Base-by-base conservation (phyloP, 2,797 vertebrate species). In the Halcyon smyrnensis region DNA sequence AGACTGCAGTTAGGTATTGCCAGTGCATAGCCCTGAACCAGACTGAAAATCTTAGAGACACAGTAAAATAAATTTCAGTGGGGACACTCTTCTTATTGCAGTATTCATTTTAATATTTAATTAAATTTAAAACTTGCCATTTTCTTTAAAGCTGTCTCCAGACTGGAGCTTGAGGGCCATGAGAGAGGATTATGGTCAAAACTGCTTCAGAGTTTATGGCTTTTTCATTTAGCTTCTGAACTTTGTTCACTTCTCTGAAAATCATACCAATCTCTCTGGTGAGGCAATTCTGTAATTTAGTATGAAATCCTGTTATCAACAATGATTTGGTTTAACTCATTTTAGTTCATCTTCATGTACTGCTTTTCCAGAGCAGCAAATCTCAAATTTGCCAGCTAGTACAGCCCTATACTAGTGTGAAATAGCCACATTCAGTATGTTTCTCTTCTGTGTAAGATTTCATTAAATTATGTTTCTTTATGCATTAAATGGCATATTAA, bases 241-340 rank as follows among this genome's bases (percentile, higher is more conserved):
- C 62, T 77, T 93, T 24, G 5, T 73, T 86, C 23, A 13, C 6
- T 60, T 88, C 56, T 82, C 28, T 93, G 25, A 28, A 74, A 87
- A 77, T 84, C n/a, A 64, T 41, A 41, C 11, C 11, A 48, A 2
- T 73, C 51, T 87, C 43, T 74, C 39, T 74, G 39, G 18, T 79
- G 74, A 90, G 28, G 16, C 50, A 87, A 84, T 95, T 88, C 80
- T 82, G 18, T 94, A 74, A 90, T 91, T 90, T 60, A 48, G 28
- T 82, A n/a, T 79, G 85, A 94, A 94, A 87, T 94, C 60, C 28
- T 91, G 17, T 88, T 95, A 88, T 74, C 75, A 64, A 16, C n/a
- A 91, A 27, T 87, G 32, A 91, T 41, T 79, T 91, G 30, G 15
- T 86, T 88, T 73, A 90, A 70, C 25, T 84, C 14, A 28, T 78